Evolutionary conservation across 2,113 vertebrate species (phyloP).

Genomic region (Campylomormyrus numenius): DNA sequence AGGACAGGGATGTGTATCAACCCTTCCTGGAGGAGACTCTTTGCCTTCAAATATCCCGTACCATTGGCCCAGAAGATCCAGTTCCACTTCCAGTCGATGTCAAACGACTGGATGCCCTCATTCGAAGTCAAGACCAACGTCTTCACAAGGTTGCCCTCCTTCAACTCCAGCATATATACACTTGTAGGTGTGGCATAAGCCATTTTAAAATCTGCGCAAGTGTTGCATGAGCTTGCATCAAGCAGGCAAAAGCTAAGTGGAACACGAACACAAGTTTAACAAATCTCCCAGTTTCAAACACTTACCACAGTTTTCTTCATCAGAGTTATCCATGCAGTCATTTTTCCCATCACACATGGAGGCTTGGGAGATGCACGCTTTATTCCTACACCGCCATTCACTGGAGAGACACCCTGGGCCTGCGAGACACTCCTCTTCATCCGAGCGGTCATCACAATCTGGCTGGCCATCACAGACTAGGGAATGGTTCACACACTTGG

Average conservation of each 20-base stretch:
- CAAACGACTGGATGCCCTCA: conserved; percentile 63
- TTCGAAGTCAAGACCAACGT: conserved; percentile 52
- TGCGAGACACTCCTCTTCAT: conserved; percentile 60
- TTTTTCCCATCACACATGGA: conserved; percentile 49
- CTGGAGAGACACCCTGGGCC: conserved; percentile 53
- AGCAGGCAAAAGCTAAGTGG: not conserved
- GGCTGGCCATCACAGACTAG: conserved; percentile 61
- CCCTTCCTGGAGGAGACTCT: conserved; percentile 42
- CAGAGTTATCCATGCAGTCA: conserved; percentile 61
- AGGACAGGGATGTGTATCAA: conserved; percentile 55
- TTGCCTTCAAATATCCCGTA: conserved; percentile 60
- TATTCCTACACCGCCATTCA: conserved; percentile 79
- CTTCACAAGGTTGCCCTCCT: conserved; percentile 35
- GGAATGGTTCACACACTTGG: conserved; percentile 56
- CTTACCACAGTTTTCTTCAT: conserved; percentile 62
- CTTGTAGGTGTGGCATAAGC: conserved; percentile 56
- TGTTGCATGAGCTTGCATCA: not conserved
- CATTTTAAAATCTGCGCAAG: conserved; percentile 63
- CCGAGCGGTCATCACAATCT: conserved; percentile 67
- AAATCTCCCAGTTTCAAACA: not conserved
- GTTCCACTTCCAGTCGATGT: conserved; percentile 71
- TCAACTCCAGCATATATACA: conserved; percentile 64
- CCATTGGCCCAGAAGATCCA: conserved; percentile 72
- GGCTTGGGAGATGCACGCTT: conserved; percentile 49
- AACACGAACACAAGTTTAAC: not conserved